Evolutionary conservation across 1,140 invertebrate genomes (phyloP).

Genomic region (Cyclargus thomasi): DNA sequence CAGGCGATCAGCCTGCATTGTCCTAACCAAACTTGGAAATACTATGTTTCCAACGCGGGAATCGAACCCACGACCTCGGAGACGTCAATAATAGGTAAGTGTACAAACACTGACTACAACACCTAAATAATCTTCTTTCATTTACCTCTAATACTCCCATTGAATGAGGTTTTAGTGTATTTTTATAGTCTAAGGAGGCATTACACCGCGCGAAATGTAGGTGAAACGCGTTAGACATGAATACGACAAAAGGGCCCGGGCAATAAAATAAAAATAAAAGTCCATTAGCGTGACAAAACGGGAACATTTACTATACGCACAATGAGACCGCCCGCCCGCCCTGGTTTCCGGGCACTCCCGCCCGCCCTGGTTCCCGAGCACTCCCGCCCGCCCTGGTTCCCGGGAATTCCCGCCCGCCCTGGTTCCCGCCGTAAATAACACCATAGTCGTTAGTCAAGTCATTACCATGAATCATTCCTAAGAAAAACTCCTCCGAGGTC

Average conservation of each 20-base stretch:
- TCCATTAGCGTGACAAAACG: constrained; percentile 2
- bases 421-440: neutral
- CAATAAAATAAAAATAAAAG: constrained; percentile 1
- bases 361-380: neutral
- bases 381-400: neutral
- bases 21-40: too few relatives aligned
- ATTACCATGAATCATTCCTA: neutral
- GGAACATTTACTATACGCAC: neutral
- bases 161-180: neutral
- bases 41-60: too few relatives aligned
- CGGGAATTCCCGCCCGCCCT: too few relatives aligned
- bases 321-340: neutral
- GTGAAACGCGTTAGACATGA: neutral
- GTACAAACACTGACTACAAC: too few relatives aligned
- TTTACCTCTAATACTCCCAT: neutral
- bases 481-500: constrained; percentile 2
- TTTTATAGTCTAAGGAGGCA: neutral
- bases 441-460: neutral
- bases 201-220: neutral
- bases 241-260: neutral
- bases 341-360: neutral
- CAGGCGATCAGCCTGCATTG: too few relatives aligned
- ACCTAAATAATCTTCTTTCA: too few relatives aligned
- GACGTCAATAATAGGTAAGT: too few relatives aligned
- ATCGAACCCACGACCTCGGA: too few relatives aligned